Percentiles rank a stretch among this genome's conserved stretches.
phyloP scores from a whole-genome alignment of 2,113 vertebrate species.

The Stictonetta naevosa region DNA sequence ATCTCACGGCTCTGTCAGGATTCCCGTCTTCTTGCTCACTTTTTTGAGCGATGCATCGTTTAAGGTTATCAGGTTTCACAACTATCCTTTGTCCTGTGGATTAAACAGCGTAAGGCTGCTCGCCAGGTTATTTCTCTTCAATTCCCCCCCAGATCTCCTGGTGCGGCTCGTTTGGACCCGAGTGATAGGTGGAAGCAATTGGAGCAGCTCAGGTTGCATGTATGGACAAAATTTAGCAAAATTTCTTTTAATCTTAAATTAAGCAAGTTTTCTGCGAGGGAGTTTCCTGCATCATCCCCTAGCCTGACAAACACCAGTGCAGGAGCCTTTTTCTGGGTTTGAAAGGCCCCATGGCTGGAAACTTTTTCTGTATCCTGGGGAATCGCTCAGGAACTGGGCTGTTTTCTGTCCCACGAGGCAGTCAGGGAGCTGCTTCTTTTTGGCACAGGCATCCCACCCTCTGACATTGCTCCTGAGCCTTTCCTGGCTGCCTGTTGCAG shows the following conservation, averaged over 20 bases:
- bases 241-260: background rate
- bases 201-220: accelerated
- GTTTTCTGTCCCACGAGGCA: background rate
- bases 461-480: background rate
- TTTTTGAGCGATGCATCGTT: background rate
- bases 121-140: background rate
- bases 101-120: background rate
- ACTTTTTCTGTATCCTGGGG: background rate
- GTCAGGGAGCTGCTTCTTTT: background rate
- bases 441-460: background rate
- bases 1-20: background rate
- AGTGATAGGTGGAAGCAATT: background rate
- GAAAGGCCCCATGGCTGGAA: background rate
- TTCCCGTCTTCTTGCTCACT: background rate
- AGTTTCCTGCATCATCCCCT: background rate
- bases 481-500: background rate
- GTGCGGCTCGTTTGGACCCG: accelerated
- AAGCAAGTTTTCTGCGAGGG: background rate
- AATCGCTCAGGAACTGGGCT: background rate
- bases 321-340: background rate
- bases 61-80: background rate
- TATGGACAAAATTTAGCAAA: background rate
- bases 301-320: accelerated
- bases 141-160: background rate
- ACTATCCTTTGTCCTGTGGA: background rate